Base-by-base conservation (phyloP, 2,797 vertebrate genomes). In the Scolopax bukidnonensis region DNA sequence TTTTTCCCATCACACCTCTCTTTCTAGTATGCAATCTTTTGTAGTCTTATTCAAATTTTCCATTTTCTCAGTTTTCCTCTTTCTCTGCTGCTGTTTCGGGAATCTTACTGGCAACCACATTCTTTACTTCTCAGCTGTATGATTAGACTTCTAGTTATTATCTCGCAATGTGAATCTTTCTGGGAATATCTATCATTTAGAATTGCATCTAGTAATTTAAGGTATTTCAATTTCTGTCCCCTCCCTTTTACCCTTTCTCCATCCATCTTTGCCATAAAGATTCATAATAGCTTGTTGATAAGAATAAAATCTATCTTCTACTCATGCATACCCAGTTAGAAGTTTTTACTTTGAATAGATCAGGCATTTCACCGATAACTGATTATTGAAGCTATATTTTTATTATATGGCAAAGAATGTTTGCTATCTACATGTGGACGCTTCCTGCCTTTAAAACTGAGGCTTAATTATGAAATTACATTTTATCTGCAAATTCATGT, bases 111-210 rank as follows among this genome's bases (percentile, higher is more conserved):
- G 45, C 30, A 91, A 47, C 16, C 0, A 1, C 59, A 41, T 91
- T 91, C 38, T 82, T 33, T 82, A 36, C 51, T 87, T 92, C 77
- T 30, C 32, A 63, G 40, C 20, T 40, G 6, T 60, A 60, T 63
- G 19, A 91, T 71, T 94, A 76, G 40, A 78, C 40, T 81, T 88
- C 59, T 60, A 74, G 67, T n/a, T 81, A 74, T 90, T 93, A 83
- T 61, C 53, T 88, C 73, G 32, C 56, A 68, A 30, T 51, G 12
- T 61, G 56, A 77, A 45, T 82, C 40, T 83, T 89, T 91, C 56
- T 74, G 64, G 74, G 73, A 76, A 65, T 84, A 91, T 60, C 40
- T 87, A 18, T 87, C 21, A 71, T 60, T 64, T 87, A 40, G 68
- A 91, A 82, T 25, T 77, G 25, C 33, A 91, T 64, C 40, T 68